Conservation (phyloP, 2,888 invertebrate genomes). For the Galerucella calmariensis region DNA sequence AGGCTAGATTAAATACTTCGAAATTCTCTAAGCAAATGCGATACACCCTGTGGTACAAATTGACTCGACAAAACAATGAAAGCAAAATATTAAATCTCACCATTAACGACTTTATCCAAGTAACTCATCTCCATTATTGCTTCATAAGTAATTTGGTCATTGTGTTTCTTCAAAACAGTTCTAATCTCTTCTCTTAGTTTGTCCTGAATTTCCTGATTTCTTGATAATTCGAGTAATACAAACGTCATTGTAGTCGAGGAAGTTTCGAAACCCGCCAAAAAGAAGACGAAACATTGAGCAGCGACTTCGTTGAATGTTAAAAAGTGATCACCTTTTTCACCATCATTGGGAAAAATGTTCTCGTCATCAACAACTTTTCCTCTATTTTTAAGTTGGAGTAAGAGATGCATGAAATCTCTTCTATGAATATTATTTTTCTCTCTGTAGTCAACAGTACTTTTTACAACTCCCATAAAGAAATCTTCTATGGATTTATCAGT, state of each 20-base stretch:
- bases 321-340: slow-evolving; percentile 11
- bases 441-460: slow-evolving; percentile 62
- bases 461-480: slow-evolving; percentile 61
- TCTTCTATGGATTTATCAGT: slow-evolving; percentile 41
- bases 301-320: slow-evolving; percentile 39
- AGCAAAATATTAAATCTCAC: slow-evolving; percentile 32
- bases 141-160: slow-evolving; percentile 49
- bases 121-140: slow-evolving; percentile 51
- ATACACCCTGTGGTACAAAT: too few relatives aligned
- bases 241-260: slow-evolving; percentile 52
- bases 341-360: slow-evolving; percentile 33
- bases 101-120: slow-evolving; percentile 49
- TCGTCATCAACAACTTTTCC: slow-evolving; percentile 47
- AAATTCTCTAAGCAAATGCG: too few relatives aligned
- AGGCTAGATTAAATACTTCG: too few relatives aligned
- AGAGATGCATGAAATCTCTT: slow-evolving; percentile 69
- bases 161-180: slow-evolving; percentile 42
- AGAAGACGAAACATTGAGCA: slow-evolving; percentile 48
- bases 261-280: slow-evolving; percentile 52
- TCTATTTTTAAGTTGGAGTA: slow-evolving; percentile 66
- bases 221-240: slow-evolving; percentile 49
- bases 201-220: slow-evolving; percentile 47
- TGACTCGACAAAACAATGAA: too few relatives aligned
- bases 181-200: slow-evolving; percentile 48
- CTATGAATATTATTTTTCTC: slow-evolving; percentile 63